Evolutionary conservation across 2,888 invertebrate species (phyloP).

Genomic region (Spilarctia lutea): DNA sequence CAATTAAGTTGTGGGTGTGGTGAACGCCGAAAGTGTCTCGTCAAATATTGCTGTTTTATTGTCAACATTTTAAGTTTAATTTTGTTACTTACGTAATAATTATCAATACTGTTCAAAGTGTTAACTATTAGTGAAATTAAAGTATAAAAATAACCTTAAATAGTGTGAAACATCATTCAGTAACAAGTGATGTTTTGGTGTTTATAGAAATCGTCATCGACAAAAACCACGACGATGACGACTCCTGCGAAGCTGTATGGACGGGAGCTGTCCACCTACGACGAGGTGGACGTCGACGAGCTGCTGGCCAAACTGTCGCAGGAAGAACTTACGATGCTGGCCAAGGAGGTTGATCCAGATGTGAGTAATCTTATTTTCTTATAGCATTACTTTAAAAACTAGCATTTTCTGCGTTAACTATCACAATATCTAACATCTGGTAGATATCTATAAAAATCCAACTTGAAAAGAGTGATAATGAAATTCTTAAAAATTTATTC

Average conservation of each 20-base stretch:
- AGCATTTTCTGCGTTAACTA: not conserved
- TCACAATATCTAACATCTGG: not conserved
- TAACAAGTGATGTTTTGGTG: constrained; percentile 62
- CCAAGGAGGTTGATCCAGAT: constrained; percentile 99
- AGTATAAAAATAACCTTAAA: constrained; percentile 45
- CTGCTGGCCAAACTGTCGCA: constrained; percentile 96
- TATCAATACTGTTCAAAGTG: constrained; percentile 32
- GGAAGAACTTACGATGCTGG: constrained; percentile 98
- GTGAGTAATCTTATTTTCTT: constrained; percentile 88
- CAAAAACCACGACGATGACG: constrained; percentile 96
- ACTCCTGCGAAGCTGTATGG: constrained; percentile 96
- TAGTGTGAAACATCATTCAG: constrained; percentile 37
- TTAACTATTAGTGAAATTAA: constrained; percentile 20
- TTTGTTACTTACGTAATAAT: constrained; percentile 53
- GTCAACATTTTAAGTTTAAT: constrained; percentile 62
- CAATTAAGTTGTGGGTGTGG: constrained; percentile 77
- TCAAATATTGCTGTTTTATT: constrained; percentile 60
- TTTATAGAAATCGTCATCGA: constrained; percentile 95
- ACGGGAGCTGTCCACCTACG: constrained; percentile 95
- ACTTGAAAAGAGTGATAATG: not conserved
- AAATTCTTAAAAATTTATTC: not conserved
- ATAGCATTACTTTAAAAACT: not conserved
- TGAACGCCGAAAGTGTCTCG: constrained; percentile 68
- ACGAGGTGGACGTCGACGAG: constrained; percentile 98
- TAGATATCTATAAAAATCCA: not conserved